These are phyloP conservation scores for Spicauda simplicius DNA, from an alignment of 2,888 invertebrate species.

Conservation along the genomic window DNA sequence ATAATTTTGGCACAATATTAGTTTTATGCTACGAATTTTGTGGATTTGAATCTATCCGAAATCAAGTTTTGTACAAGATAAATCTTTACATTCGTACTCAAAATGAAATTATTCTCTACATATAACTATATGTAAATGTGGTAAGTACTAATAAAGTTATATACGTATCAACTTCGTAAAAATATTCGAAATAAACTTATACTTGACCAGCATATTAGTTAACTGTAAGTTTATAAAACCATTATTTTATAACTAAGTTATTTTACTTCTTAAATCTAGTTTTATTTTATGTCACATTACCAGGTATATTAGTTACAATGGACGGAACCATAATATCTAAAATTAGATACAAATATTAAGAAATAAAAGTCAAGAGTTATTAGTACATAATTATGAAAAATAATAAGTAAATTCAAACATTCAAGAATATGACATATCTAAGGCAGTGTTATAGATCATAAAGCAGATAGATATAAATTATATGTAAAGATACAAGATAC, in stretches of 20 bases:
- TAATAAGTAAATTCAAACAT: no score
- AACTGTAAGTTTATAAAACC: slow-evolving; percentile 15
- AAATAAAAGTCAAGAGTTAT: not conserved
- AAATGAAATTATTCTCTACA: not conserved
- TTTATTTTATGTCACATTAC: slow-evolving; percentile 33
- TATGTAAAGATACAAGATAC: no score
- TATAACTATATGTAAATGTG: not conserved
- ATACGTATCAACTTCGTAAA: slow-evolving; percentile 8
- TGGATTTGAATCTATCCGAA: not conserved
- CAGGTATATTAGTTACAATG: slow-evolving; percentile 36
- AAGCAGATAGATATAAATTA: no score
- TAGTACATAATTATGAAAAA: not conserved
- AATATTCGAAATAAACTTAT: slow-evolving; percentile 16
- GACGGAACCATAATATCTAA: slow-evolving; percentile 26
- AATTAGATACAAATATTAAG: not conserved
- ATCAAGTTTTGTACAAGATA: slow-evolving; percentile 19
- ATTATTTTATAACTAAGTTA: not conserved
- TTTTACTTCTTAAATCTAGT: slow-evolving; percentile 6
- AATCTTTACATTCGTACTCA: not conserved
- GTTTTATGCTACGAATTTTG: slow-evolving; percentile 39
- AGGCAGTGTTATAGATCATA: slow-evolving; percentile 10
- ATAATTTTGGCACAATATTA: slow-evolving; percentile 68
- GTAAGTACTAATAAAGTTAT: slow-evolving; percentile 4
- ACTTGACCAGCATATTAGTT: slow-evolving; percentile 32
- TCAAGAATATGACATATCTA: slow-evolving; percentile 9